phyloP scores from a whole-genome alignment of 2,888 invertebrate genomes.

The Drosophila infuscata region DNA sequence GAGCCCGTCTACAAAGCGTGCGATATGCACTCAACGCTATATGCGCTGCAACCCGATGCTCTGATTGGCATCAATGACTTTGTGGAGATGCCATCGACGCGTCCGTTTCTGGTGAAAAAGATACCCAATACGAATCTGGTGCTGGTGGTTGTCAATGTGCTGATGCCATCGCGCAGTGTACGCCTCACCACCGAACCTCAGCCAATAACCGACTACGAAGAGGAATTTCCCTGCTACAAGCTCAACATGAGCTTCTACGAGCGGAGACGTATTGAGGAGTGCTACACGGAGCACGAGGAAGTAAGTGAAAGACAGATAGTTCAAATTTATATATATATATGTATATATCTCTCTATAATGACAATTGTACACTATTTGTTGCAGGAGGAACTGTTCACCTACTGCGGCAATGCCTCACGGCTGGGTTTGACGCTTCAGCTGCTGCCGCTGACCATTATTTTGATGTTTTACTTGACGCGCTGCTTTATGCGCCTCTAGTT shows the following conservation, averaged over 20 bases:
- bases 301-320: slow-evolving; percentile 84
- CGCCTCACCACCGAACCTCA: slow-evolving; percentile 86
- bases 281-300: slow-evolving; percentile 91
- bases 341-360: background rate
- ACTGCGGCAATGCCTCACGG: slow-evolving; percentile 83
- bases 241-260: slow-evolving; percentile 89
- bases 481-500: slow-evolving; percentile 71
- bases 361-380: background rate
- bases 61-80: slow-evolving; percentile 85
- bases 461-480: slow-evolving; percentile 77
- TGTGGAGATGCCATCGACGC: slow-evolving; percentile 85
- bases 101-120: slow-evolving; percentile 89
- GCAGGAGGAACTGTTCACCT: slow-evolving; percentile 83
- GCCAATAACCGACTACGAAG: slow-evolving; percentile 85
- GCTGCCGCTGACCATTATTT: slow-evolving; percentile 71
- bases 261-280: slow-evolving; percentile 89
- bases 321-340: background rate
- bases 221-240: slow-evolving; percentile 91
- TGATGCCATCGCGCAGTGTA: slow-evolving; percentile 85
- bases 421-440: slow-evolving; percentile 63
- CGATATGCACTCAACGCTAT: slow-evolving; percentile 90
- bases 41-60: slow-evolving; percentile 88
- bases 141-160: slow-evolving; percentile 89
- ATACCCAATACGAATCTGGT: slow-evolving; percentile 92
- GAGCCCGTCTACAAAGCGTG: slow-evolving; percentile 86